Base-by-base conservation (phyloP, 2,797 vertebrate species). In the Garrulus glandarius region DNA sequence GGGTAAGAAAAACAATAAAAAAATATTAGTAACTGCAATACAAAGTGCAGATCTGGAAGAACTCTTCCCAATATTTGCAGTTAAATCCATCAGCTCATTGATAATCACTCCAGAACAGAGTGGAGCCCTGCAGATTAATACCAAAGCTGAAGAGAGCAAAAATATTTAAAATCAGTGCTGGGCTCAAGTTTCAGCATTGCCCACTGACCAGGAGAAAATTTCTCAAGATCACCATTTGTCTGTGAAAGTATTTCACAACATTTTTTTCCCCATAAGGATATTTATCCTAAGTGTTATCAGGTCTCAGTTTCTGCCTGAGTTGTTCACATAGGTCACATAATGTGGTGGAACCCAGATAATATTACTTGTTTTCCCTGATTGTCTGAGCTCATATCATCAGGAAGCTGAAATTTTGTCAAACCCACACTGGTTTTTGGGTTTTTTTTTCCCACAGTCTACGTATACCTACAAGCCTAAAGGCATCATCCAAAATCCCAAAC, bases 351-450 rank as follows among this genome's bases (percentile, higher is more conserved):
- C 44, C 19, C 77, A 79, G 57, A 77, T 55, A 85, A 70, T n/a
- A 20, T 7, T 84, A 9, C 70, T 88, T 96, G 32, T 76, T 93
- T 93, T 92, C 30, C 37, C 32, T 43, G 22, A 27, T 46, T 79
- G 15, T 83, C 69, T 76, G 61, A 81, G 64, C 4, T 53, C 41
- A 3, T 11, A 47, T 75, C n/a, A 41, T 67, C 36, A 84, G 37
- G 67, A 90, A 91, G 47, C 16, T 93, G 79, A 93, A 92, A 59
- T 95, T 65, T 61, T 75, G 32, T 85, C 56, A 79, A 89, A 86
- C 13, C 8, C 39, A 55, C 21, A 5, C 23, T 30, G 7, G 0
- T 11, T 86, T 59, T 30, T 20, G 15, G 4, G 9, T 16, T 1
- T 1, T 19, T 7, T 34, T 34, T 27, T 65, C 29, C 1, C 3